A percentile compares a stretch with the other conserved stretches of the same genome.
phyloP scores from a whole-genome alignment of 2,888 invertebrate species.

The Amphipoea lucens region DNA sequence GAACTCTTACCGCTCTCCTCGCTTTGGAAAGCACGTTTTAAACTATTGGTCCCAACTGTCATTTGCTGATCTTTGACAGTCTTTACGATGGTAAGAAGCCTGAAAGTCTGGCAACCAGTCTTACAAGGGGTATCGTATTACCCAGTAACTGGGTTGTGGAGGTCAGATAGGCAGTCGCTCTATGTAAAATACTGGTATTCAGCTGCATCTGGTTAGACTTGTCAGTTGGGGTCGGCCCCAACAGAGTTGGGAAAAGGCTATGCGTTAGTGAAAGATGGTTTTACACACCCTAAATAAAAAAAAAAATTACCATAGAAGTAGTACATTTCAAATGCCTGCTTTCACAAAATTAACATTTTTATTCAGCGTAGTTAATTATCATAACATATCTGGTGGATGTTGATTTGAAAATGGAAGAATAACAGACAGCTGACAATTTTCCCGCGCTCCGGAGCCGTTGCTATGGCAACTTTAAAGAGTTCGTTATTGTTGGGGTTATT shows the following conservation, averaged over 20 bases:
- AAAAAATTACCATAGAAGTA: not conserved
- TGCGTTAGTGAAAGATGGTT: not conserved
- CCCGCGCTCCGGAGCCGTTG: slow-evolving; percentile 42
- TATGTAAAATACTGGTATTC: not conserved
- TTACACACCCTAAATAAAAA: not conserved
- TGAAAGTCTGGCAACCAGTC: not conserved
- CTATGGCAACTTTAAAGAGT: slow-evolving; percentile 37
- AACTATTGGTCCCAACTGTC: not conserved
- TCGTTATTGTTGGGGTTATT: slow-evolving; percentile 29
- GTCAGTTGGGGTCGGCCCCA: not conserved
- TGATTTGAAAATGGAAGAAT: slow-evolving; percentile 61
- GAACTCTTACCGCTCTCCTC: not conserved
- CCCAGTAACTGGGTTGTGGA: not conserved
- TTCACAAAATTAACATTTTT: slow-evolving; percentile 52
- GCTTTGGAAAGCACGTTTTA: not conserved
- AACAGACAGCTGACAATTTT: slow-evolving; percentile 50
- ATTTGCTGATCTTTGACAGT: not conserved
- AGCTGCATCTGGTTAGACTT: not conserved
- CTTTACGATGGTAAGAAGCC: not conserved
- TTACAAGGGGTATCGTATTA: not conserved
- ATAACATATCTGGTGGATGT: slow-evolving; percentile 54
- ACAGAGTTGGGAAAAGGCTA: not conserved
- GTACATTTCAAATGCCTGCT: slow-evolving; percentile 1
- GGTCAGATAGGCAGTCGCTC: not conserved
- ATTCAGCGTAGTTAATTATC: slow-evolving; percentile 39